Base-by-base conservation (phyloP, 2,888 invertebrate species). In the Rhimphoctona megacephalus region DNA sequence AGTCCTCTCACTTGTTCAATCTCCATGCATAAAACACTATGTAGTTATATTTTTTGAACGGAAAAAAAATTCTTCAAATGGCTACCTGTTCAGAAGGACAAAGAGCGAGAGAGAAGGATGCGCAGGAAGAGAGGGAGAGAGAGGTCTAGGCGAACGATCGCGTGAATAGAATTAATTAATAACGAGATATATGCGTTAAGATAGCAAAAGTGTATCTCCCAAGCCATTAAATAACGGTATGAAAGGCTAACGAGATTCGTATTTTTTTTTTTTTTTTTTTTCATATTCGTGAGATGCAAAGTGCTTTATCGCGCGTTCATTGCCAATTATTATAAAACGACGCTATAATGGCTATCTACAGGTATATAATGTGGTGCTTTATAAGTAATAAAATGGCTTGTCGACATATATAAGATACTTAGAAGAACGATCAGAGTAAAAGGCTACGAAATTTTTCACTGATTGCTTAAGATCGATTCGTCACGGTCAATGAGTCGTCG, bases 401-500 rank as follows among this genome's bases (percentile, higher is more conserved):
- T 61, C 30, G 61, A 72, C 52, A 33, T 39, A 1, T 30, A 33
- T 43, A 57, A 67, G n/a, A 17, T 33, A 54, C 57, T 54, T 67
- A 39, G 46, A 54, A n/a, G 1, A 74, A 46, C 36, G 69, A 22
- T 30, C 33, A 14, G 22, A 52, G 84, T 54, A 85, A 73, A 49
- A 30, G 73, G 73, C 78, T 66, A 85, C 82, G 85, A 88, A 87
- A 88, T 87, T 52, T 73, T 83, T 79, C 46, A 84, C 69, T 81
- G 83, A 88, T 88, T 88, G 87, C 81, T 74, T 57, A 73, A 82
- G 86, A 88, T 88, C 86, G 67, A 85, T 88, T 86, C 64, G 88
- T 86, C 85, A 88, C 85, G 87, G 85, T 81, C 86, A 79, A 87
- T 87, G 88, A 85, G 49, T 66, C 85, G 82, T 78, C 67, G 77